Base-by-base conservation (phyloP, 2,113 vertebrate genomes). In the Carassius auratus region DNA sequence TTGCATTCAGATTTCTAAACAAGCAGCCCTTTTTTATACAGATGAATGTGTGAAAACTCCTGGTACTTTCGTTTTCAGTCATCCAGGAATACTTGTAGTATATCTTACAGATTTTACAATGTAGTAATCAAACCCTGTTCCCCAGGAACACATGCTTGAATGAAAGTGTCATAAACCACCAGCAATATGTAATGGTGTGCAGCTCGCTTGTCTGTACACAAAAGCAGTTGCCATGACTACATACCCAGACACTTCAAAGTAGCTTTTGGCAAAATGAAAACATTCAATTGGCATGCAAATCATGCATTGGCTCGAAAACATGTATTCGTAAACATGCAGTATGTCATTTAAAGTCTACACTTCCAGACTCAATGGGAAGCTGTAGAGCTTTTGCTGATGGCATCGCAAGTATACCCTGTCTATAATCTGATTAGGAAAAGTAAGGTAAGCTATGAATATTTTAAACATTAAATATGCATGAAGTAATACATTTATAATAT, bases 141-240 rank as follows among this genome's bases (percentile, higher is more conserved):
- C 26, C 4, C 15, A 77, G 30, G 50, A 64, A 61, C 21, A 64
- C 59, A 80, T 80, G 21, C 38, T 64, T 10, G 8, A 62, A 14
- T 79, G 55, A 62, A 9, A 2, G 19, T 77, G 52, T 61, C 76
- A 61, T 61, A 38, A 55, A 57, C 26, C 52, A 23, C 33, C 10
- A 42, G 10, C 13, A 9, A 61, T 6, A 77, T 52, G 26, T 36
- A 42, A 15, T 26, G 21, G 19, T 14, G 76, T 9, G 0, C 42
- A 15, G 52, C 30, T 61, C 23, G 57, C 36, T 80, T 80, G 14
- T 80, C 38, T 45, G 38, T 80, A 9, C 38, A 81, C 23, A 81
- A 64, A 80, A 79, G 57, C 77, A 42, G 77, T 81, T 81, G 78
- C 59, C 38, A n/a, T 81, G 55, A 62, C 77, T 62, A 62, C 36